phyloP scores from a whole-genome alignment of 2,113 vertebrate species.

The Stegastes partitus region DNA sequence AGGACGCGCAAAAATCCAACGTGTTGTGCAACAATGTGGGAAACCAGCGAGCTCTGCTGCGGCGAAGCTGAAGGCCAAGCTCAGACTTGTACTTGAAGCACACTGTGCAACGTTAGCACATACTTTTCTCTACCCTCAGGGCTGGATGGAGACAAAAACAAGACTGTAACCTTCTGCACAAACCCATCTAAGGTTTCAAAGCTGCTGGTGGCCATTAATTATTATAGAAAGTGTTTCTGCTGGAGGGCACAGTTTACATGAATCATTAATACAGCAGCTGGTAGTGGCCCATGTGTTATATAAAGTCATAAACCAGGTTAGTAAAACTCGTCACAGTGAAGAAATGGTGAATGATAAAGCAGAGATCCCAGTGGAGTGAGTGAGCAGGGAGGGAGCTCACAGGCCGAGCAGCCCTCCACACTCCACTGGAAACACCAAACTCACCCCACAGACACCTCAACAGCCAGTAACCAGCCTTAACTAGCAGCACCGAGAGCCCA shows the following conservation, averaged over 20 bases:
- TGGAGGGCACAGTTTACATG: background rate
- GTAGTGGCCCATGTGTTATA: background rate
- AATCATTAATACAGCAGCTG: background rate
- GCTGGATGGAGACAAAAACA: conserved; percentile 65
- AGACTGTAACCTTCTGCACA: conserved; percentile 31
- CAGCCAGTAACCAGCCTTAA: too few species aligned
- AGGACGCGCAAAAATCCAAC: conserved; percentile 45
- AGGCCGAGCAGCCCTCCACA: too few species aligned
- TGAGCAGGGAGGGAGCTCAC: too few species aligned
- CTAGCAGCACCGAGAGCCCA: background rate
- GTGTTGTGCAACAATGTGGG: conserved; percentile 77
- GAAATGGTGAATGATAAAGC: too few species aligned
- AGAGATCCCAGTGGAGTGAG: too few species aligned
- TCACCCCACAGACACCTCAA: too few species aligned
- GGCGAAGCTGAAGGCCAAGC: conserved; percentile 81
- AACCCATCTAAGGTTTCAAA: background rate
- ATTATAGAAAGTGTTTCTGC: background rate
- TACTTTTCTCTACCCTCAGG: conserved; percentile 79
- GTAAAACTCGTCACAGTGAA: too few species aligned
- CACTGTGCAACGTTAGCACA: conserved; percentile 78
- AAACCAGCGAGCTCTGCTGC: conserved; percentile 58
- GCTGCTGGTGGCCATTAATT: background rate
- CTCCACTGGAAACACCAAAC: too few species aligned
- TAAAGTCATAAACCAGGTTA: too few species aligned
- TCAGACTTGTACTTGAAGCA: conserved; percentile 84